A percentile compares a stretch with the other conserved stretches of the same genome.
Conservation (phyloP, 2,888 invertebrate species). For the Dynastes grantii region DNA sequence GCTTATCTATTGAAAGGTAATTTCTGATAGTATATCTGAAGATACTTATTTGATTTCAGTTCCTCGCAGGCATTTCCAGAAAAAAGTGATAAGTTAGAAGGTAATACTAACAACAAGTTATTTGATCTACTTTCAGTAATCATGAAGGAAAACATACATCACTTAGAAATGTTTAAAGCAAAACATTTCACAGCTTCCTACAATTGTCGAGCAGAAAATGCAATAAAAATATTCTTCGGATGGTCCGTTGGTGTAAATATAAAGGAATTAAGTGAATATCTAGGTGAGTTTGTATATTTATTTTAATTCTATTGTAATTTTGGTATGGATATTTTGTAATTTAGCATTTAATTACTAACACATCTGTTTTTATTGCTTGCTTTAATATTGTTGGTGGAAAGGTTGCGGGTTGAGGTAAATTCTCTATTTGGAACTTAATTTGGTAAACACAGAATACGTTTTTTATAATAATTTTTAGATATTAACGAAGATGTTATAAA, state of each 20-base stretch:
- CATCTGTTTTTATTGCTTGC: conserved; percentile 30
- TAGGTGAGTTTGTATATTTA: conserved; percentile 69
- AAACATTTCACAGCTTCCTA: conserved; percentile 19
- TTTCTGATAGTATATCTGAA: not conserved
- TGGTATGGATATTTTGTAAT: not conserved
- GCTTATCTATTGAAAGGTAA: not conserved
- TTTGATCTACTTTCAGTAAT: conserved; percentile 29
- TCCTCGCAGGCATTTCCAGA: conserved; percentile 12
- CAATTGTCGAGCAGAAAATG: conserved; percentile 75
- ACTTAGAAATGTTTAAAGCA: conserved; percentile 33
- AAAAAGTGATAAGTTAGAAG: not conserved
- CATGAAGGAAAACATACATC: conserved; percentile 35
- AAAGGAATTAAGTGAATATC: conserved; percentile 71
- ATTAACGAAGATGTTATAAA: conserved; percentile 69
- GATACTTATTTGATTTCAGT: conserved; percentile 2
- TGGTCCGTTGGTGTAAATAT: conserved; percentile 79
- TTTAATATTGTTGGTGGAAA: conserved; percentile 18
- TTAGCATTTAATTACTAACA: not conserved
- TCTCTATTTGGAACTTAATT: not conserved
- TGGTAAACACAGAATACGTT: not conserved
- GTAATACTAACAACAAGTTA: conserved; percentile 11
- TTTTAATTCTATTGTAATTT: not conserved
- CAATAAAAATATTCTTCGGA: conserved; percentile 76
- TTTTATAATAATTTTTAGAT: conserved; percentile 31
- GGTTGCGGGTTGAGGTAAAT: conserved; percentile 33